Evolutionary conservation across 2,113 vertebrate species (phyloP), one percentile per base, ranked within the genome.

Genomic region (Clarias gariepinus): DNA sequence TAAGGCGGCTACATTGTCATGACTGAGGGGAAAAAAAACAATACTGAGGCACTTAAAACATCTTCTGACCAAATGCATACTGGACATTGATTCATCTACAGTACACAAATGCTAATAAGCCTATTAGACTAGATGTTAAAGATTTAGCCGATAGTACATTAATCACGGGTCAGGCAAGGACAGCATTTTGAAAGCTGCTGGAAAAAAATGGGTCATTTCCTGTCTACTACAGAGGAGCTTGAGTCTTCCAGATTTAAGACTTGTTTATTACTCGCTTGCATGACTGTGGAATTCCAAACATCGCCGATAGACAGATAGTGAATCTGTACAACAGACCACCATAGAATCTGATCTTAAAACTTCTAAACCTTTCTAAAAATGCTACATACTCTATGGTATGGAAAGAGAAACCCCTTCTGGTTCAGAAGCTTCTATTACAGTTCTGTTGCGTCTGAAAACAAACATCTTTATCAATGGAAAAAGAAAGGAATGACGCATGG

Each of bases 301-400:
- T 15, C 73, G 25, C 9, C 0, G 41, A 77, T 19, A 79, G 78
- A 47, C 21, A 25, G 7, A 83, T 16, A 52, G 66, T 71, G 57
- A 85, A 86, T 47, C 81, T 57, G 58, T 83, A 85, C 58, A 60
- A 36, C 33, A 47, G 21, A 89, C 89, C 85, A 41, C 69, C 33
- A 33, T 6, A 52, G 83, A 89, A 84, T 58, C 61, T 19, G n/a
- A 83, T 60, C 81, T 84, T 28, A 33, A 71, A 86, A 60, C 8
- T 47, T 47, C 47, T 47, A 47, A 47, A 47, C 6, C 47, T 47
- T 47, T 47, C 47, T 47, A 47, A 47, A 47, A 47, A 47, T 47
- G 47, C 47, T 47, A 47, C 47, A 47, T 81, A 28, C 52, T 12
- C 83, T 58, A 12, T 47, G 61, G 73, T 73, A 66, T n/a, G 53